Conservation (phyloP, 2,797 vertebrate genomes). For the Coendou prehensilis region DNA sequence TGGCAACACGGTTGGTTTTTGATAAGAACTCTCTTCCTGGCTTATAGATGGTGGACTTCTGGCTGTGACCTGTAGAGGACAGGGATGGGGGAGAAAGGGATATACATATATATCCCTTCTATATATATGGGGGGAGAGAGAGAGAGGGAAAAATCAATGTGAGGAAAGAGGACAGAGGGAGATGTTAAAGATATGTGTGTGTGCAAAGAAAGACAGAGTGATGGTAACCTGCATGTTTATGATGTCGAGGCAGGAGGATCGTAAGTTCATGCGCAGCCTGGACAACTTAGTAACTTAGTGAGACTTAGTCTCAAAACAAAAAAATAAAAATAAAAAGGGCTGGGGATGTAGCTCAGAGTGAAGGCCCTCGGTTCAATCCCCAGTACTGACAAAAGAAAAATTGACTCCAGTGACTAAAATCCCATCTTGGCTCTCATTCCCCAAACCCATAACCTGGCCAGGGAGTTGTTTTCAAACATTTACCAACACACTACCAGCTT, state of each 20-base stretch:
- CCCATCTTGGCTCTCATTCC: neutral
- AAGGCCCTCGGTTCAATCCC: neutral
- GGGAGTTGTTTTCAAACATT: neutral
- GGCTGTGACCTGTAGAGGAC: neutral
- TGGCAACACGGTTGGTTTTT: neutral
- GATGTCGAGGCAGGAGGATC: neutral
- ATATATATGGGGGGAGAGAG: no score
- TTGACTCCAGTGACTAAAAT: neutral
- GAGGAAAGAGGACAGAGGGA: no score
- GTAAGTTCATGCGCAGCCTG: neutral
- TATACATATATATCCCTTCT: no score
- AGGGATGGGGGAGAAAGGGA: neutral
- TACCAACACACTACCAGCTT: neutral
- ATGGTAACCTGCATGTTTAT: no score
- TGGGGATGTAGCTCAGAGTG: no score
- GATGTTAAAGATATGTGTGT: no score
- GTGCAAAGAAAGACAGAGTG: no score
- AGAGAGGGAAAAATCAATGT: no score
- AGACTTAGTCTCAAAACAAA: neutral
- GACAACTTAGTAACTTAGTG: neutral
- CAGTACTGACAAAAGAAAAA: neutral
- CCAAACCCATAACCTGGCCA: neutral
- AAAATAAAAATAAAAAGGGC: neutral
- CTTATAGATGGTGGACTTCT: neutral
- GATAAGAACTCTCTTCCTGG: neutral